Evolutionary conservation across 2,797 vertebrate species (phyloP), one percentile per base, ranked within the genome.

Genomic region (Arctocebus calabarensis): DNA sequence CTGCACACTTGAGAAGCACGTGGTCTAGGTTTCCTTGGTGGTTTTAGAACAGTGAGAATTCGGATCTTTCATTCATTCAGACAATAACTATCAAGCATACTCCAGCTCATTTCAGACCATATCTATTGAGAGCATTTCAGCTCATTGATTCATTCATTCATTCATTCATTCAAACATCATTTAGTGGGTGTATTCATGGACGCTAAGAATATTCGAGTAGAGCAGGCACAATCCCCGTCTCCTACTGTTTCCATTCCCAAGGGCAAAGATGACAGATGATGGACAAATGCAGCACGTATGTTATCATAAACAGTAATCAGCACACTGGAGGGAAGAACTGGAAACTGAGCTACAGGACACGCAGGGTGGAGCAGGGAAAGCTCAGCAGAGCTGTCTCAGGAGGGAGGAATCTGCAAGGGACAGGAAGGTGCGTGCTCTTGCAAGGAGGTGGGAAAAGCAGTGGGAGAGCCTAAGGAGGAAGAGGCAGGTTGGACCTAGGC

Each of bases 161-260:
- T 34, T 22, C 13, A 61, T 43, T 22, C 52, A 34, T 62, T 12
- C 73, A 57, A 20, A 17, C 2, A 20, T 5, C 13, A 29, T 62
- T 34, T 62, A 16, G 5, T 43, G 48, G n/a, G 27, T 25, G n/a
- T 6, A 7, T 11, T 12, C n/a, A 1, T 12, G 61, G 25, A 40
- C 62, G 12, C 3, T 27, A 23, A 20, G 79, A 55, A 19, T 40
- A 34, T 29, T 37, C 40, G 10, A 32, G 45, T 17, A 68, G 34
- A 20, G 52, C 22, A 25, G 27, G n/a, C 3, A 2, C 22, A 0
- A 1, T 14, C 1, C 23, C 68, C n/a, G 4, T 27, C 83, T 40
- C n/a, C 9, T 22, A 10, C n/a, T 37, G 43, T 55, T 43, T 43
- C 7, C 40, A 32, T 45, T 23, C 68, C 82, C 61, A 90, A 82